phyloP scores from a whole-genome alignment of 2,797 vertebrate species.

The Sebastes alutus region DNA sequence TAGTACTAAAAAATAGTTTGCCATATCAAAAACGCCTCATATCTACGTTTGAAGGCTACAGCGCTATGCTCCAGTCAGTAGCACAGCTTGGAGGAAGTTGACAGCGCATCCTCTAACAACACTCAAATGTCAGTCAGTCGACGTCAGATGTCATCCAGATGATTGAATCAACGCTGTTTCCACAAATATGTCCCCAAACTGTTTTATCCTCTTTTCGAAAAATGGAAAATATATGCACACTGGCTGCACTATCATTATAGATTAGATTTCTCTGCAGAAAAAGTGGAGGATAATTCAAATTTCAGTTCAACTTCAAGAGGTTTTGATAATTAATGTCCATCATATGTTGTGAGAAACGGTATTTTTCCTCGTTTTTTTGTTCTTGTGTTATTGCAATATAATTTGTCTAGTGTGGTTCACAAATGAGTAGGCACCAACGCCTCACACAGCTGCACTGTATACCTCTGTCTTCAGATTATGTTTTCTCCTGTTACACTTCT shows the following conservation, averaged over 20 bases:
- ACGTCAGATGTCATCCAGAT: neutral
- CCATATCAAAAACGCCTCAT: neutral
- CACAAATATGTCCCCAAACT: neutral
- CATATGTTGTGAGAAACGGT: neutral
- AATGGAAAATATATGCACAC: neutral
- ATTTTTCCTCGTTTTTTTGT: neutral
- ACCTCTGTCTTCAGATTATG: slow-evolving; percentile 1
- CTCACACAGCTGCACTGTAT: neutral
- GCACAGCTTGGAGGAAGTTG: neutral
- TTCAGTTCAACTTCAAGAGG: neutral
- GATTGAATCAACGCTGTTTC: neutral
- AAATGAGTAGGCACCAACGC: neutral
- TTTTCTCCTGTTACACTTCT: neutral
- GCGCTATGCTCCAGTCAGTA: neutral
- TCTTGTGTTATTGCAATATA: neutral
- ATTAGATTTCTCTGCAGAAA: neutral
- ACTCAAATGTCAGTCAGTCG: neutral
- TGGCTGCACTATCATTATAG: neutral
- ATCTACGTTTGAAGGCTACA: neutral
- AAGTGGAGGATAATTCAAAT: neutral
- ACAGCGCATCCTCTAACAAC: neutral
- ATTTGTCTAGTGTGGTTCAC: neutral
- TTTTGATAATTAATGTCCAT: neutral
- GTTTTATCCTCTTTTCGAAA: neutral
- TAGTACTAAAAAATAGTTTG: no score